A percentile compares a stretch with the other conserved stretches of the same genome.
phyloP scores from a whole-genome alignment of 2,888 invertebrate species.

The Lasioglossum figueresi region DNA sequence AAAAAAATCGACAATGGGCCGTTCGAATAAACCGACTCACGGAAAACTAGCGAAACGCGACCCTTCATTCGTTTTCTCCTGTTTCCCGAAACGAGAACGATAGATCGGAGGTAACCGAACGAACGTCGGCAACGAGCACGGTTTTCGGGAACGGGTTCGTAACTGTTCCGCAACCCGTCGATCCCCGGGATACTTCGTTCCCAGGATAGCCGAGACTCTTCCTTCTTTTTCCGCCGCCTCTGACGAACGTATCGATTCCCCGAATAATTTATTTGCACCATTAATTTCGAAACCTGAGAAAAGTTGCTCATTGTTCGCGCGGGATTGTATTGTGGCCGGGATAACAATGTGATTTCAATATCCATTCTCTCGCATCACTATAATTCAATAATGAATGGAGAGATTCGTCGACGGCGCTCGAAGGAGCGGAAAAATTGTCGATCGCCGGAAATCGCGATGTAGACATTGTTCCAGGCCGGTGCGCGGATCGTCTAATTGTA shows the following conservation, averaged over 20 bases:
- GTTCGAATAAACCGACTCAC: not conserved
- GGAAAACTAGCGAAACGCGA: not conserved
- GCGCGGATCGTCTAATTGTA: not conserved
- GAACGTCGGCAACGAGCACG: not conserved
- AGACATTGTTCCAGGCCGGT: not conserved
- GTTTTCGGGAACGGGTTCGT: not conserved
- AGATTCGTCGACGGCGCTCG: not conserved
- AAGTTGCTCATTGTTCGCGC: not conserved
- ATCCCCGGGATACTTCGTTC: not conserved
- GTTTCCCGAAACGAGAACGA: constrained; percentile 15
- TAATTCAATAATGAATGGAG: constrained; percentile 1
- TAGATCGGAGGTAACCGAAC: not conserved
- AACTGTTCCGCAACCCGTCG: not conserved
- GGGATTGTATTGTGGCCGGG: not conserved
- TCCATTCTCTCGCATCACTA: constrained; percentile 4
- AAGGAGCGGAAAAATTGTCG: not conserved
- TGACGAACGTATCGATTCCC: constrained; percentile 10
- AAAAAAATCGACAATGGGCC: not conserved
- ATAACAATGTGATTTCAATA: constrained; percentile 10
- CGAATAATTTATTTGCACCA: constrained; percentile 12
- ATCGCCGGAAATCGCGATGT: not conserved
- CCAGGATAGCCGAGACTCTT: not conserved
- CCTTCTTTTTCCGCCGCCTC: not conserved
- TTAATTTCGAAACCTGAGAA: constrained; percentile 7
- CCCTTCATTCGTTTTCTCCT: not conserved